Base-by-base conservation (phyloP, 1,140 invertebrate species). In the Drosophila pruinosa region DNA sequence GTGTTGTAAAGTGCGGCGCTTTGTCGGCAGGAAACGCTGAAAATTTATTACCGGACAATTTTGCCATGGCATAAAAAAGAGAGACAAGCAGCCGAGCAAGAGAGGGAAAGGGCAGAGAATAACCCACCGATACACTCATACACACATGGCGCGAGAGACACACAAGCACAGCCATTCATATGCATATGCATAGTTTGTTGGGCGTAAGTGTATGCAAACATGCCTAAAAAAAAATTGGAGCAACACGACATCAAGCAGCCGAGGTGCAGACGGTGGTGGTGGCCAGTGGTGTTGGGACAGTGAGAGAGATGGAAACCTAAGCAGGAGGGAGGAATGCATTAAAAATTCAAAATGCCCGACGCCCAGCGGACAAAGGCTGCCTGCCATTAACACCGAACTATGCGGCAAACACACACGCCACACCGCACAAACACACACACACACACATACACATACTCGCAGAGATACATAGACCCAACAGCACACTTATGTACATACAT, bases 31-130 rank as follows among this genome's bases (percentile, higher is more conserved):
- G 82, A 86, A 86, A 75, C 82, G 82, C 78, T 89, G 82, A 88
- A 86, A 86, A 86, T 86, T 86, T 86, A 86, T 86, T 86, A 86
- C 82, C 82, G 82, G 82, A 88, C 82, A 88, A 86, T 86, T 86
- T 88, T 89, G 78, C 81, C 70, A 54, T 38, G 77, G 73, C 74
- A 78, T 71, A 75, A 71, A 85, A 85, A 85, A 85, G 45, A 61
- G 57, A 38, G 48, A 73, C 36, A 64, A 36, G 48, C 52, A 41
- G 36, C 12, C 8, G 8, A 31, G n/a, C 10, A 4, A 12, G 31
- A 3, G 31, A 34, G 0, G 1, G 28, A 31, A 10, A 31, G 8
- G 21, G 26, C 39, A 7, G 26, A 26, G 21, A 61, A 39, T 36
- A 52, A 45, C 19, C 28, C 8, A 5, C n/a, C 3, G 22, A 26